Conservation (phyloP, 2,797 vertebrate species). For the Enteromius trimaculatus region DNA sequence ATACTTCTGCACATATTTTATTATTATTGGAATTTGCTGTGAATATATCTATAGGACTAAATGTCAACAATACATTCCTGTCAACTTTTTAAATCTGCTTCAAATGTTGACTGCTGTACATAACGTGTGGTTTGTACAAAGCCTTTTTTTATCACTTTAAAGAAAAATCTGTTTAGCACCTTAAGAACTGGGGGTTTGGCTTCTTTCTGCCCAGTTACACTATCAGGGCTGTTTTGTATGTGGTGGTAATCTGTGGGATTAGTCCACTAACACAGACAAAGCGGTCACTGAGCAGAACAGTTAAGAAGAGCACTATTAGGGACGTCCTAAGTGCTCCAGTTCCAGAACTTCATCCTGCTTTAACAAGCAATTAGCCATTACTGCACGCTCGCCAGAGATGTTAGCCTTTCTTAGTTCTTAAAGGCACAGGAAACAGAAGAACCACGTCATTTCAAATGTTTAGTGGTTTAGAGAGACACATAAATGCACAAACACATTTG, state of each 20-base stretch:
- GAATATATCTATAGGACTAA: neutral
- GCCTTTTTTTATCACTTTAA: neutral
- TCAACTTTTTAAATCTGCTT: neutral
- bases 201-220: neutral
- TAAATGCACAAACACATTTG: conserved; percentile 14
- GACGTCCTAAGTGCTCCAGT: conserved; percentile 23
- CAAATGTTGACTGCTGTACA: too few relatives aligned
- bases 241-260: conserved; percentile 15
- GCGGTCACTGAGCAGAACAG: conserved; percentile 27
- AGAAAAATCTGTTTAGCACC: neutral
- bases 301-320: conserved; percentile 55
- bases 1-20: neutral
- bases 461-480: neutral
- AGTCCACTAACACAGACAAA: conserved; percentile 38
- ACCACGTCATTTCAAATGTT: conserved; percentile 35
- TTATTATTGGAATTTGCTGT: neutral
- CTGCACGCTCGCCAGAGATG: conserved; percentile 39
- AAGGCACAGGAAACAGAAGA: conserved; percentile 17
- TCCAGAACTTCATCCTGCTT: conserved; percentile 55
- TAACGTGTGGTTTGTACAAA: neutral
- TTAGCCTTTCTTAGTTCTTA: conserved; percentile 39
- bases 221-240: conserved; percentile 12
- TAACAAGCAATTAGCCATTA: conserved; percentile 58
- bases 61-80: neutral
- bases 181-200: neutral